A percentile compares a stretch with the other conserved stretches of the same genome.
Evolutionary conservation across 1,140 invertebrate species (phyloP).

Genomic region (Aphidius ervi): DNA sequence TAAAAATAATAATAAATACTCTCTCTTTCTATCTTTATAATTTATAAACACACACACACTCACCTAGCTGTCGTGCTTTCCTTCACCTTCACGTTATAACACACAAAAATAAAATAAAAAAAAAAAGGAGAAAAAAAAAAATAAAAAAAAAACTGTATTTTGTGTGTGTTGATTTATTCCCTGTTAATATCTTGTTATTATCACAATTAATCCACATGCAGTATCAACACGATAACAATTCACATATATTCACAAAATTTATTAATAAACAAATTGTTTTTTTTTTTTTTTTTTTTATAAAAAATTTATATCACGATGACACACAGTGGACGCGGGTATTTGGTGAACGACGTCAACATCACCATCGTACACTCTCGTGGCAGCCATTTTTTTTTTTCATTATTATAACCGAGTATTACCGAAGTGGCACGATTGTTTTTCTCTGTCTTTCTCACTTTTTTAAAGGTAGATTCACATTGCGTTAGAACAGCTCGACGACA

Average conservation of each 20-base stretch:
- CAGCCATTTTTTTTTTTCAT: conserved; percentile 46
- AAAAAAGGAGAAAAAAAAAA: neutral
- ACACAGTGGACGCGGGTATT: conserved; percentile 38
- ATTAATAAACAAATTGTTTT: conserved; percentile 1
- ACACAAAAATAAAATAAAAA: neutral
- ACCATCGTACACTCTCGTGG: conserved; percentile 50
- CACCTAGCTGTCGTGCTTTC: conserved; percentile 22
- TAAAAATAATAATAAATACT: neutral
- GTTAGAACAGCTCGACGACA: no score
- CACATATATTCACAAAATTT: neutral
- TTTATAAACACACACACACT: neutral
- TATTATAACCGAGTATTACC: no score
- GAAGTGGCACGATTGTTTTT: no score
- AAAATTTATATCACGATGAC: conserved; percentile 36
- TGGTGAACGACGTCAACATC: conserved; percentile 47
- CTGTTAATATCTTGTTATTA: neutral
- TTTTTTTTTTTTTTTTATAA: conserved; percentile 11
- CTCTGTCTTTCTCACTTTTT: no score
- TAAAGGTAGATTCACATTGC: no score
- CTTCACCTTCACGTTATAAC: conserved; percentile 14
- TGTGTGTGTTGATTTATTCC: no score
- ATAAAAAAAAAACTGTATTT: neutral
- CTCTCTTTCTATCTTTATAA: no score
- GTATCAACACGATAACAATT: neutral
- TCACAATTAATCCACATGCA: neutral